Evolutionary conservation across 64 coral and sea anemone species (phyloP).

Genomic region (Acropora tenuis): DNA sequence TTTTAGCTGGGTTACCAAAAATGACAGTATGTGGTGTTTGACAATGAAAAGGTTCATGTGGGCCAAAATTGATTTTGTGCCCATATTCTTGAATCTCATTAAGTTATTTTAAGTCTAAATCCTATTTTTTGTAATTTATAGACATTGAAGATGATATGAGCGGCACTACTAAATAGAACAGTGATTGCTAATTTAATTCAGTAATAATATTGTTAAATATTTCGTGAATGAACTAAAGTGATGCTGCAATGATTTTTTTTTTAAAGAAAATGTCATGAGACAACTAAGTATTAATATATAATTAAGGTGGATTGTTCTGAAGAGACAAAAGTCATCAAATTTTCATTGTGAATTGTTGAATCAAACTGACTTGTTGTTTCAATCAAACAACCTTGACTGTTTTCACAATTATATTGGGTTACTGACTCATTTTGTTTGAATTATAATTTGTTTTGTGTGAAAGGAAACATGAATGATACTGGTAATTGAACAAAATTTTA

Average conservation of each 20-base stretch:
- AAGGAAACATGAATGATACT: neutral
- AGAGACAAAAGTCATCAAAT: neutral
- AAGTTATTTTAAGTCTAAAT: too few relatives aligned
- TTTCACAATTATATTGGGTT: neutral
- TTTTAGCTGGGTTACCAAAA: too few relatives aligned
- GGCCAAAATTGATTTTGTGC: too few relatives aligned
- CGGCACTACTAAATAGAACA: too few relatives aligned
- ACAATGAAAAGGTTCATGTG: too few relatives aligned
- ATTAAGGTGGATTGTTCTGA: neutral
- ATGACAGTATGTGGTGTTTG: too few relatives aligned
- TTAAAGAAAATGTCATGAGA: neutral
- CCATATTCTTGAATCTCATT: too few relatives aligned
- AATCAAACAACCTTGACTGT: neutral
- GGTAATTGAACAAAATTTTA: neutral
- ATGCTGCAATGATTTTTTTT: neutral
- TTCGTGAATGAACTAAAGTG: too few relatives aligned
- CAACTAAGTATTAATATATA: neutral
- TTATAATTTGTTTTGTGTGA: neutral
- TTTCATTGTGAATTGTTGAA: neutral
- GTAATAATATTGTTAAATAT: too few relatives aligned
- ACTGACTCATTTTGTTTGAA: neutral
- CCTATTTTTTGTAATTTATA: too few relatives aligned
- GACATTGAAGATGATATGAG: too few relatives aligned
- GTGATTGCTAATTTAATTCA: too few relatives aligned
- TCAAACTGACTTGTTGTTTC: neutral